Percentiles rank a stretch among this genome's conserved stretches.
Evolutionary conservation across 2,113 vertebrate species (phyloP).

Genomic region (Crotalus horridus): DNA sequence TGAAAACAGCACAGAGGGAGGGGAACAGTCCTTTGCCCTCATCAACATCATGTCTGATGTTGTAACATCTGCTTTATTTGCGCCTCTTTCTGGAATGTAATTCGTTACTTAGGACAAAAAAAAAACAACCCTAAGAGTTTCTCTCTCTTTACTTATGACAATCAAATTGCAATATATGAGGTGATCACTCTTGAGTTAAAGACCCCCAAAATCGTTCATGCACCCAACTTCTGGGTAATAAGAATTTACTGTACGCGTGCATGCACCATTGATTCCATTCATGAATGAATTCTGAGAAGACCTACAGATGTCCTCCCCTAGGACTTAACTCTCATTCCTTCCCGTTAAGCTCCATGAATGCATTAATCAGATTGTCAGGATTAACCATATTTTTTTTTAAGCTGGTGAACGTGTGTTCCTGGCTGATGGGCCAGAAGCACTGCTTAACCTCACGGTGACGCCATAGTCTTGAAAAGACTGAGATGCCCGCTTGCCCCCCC

Average conservation of each 20-base stretch:
- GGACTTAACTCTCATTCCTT: background rate
- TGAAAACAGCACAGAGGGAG: background rate
- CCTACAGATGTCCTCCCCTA: background rate
- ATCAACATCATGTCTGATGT: slow-evolving; percentile 44
- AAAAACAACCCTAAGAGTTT: slow-evolving; percentile 44
- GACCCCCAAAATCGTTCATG: background rate
- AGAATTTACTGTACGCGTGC: background rate
- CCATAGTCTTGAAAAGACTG: background rate
- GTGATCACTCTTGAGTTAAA: background rate
- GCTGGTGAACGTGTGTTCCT: background rate
- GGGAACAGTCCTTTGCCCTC: slow-evolving; percentile 39
- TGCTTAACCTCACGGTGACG: background rate
- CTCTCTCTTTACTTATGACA: slow-evolving; percentile 41
- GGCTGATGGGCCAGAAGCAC: background rate
- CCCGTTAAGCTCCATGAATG: background rate
- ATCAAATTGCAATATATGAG: slow-evolving; percentile 39
- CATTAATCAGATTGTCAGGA: background rate
- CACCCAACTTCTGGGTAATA: background rate
- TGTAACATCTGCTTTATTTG: slow-evolving; percentile 16
- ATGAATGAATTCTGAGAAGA: background rate
- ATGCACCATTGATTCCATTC: background rate
- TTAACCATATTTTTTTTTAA: background rate
- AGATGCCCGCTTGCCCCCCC: background rate
- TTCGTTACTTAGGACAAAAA: slow-evolving; percentile 45
- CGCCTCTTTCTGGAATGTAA: slow-evolving; percentile 38